Conservation (phyloP, 1,140 invertebrate genomes). For the Diorhabda carinulata region DNA sequence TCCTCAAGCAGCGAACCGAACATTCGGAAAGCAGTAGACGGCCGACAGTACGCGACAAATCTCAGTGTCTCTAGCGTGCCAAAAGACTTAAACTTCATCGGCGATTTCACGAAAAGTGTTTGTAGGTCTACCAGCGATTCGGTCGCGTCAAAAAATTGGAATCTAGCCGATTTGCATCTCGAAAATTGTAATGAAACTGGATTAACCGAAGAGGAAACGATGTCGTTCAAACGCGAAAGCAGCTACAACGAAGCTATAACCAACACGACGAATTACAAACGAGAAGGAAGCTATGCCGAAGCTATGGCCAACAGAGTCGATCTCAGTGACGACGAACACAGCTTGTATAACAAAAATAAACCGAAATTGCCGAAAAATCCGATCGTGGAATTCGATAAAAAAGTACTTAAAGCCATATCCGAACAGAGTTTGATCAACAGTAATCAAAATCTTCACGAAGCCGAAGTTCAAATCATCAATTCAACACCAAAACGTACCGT, state of each 20-base stretch:
- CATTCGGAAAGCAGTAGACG: constrained; percentile 34
- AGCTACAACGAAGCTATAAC: constrained; percentile 8
- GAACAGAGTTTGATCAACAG: constrained; percentile 42
- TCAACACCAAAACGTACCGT: constrained; percentile 8
- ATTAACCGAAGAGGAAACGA: neutral
- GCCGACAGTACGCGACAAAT: constrained; percentile 23
- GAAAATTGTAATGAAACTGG: constrained; percentile 11
- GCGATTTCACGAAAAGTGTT: constrained; percentile 26
- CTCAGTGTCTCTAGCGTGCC: constrained; percentile 53
- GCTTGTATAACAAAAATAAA: constrained; percentile 32
- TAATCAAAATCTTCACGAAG: constrained; percentile 15
- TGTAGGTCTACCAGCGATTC: constrained; percentile 33
- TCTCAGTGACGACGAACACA: constrained; percentile 42
- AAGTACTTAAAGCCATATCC: constrained; percentile 44
- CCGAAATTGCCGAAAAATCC: constrained; percentile 35
- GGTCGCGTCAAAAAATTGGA: constrained; percentile 49
- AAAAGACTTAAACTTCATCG: constrained; percentile 52
- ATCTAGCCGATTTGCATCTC: constrained; percentile 49
- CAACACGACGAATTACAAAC: constrained; percentile 33
- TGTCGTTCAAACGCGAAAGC: constrained; percentile 2
- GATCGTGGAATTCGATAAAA: constrained; percentile 40
- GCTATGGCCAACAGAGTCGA: constrained; percentile 44
- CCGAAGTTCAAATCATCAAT: constrained; percentile 12
- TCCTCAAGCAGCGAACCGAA: constrained; percentile 48
- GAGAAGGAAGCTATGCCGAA: constrained; percentile 44